Evolutionary conservation across 2,113 vertebrate genomes (phyloP).

Genomic region (Acanthochromis polyacanthus): DNA sequence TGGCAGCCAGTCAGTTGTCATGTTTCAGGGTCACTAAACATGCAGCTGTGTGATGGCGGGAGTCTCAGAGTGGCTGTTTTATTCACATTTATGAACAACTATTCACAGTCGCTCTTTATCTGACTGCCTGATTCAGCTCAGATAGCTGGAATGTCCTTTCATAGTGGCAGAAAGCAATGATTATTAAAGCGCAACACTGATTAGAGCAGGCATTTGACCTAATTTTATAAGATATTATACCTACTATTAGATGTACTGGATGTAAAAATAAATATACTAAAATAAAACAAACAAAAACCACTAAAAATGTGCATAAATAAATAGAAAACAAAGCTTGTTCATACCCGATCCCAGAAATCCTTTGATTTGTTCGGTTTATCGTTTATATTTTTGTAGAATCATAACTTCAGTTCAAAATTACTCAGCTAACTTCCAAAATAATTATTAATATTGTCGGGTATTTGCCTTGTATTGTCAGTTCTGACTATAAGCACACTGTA

Average conservation of each 20-base stretch:
- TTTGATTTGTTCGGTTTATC: too few species aligned
- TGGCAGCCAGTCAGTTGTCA: slow-evolving; percentile 10
- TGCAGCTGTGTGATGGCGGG: slow-evolving; percentile 42
- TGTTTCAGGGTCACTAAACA: slow-evolving; percentile 36
- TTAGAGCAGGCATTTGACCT: background rate
- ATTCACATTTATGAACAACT: background rate
- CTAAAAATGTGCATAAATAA: too few species aligned
- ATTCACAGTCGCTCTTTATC: background rate
- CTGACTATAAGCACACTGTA: slow-evolving; percentile 88
- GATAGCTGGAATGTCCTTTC: too few species aligned
- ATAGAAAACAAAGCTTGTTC: too few species aligned
- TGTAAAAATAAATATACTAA: too few species aligned
- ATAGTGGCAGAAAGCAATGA: background rate
- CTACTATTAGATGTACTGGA: too few species aligned
- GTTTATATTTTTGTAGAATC: too few species aligned
- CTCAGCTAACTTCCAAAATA: too few species aligned
- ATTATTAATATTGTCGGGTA: too few species aligned
- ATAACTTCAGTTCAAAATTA: too few species aligned
- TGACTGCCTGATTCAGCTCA: background rate
- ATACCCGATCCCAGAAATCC: too few species aligned
- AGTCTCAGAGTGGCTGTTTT: slow-evolving; percentile 28
- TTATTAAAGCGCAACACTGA: fast-evolving
- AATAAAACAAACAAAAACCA: too few species aligned
- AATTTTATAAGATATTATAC: fast-evolving
- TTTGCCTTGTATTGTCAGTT: slow-evolving; percentile 80